Evolutionary conservation across 2,797 vertebrate genomes (phyloP).

Genomic region (Loris lydekkerianus): DNA sequence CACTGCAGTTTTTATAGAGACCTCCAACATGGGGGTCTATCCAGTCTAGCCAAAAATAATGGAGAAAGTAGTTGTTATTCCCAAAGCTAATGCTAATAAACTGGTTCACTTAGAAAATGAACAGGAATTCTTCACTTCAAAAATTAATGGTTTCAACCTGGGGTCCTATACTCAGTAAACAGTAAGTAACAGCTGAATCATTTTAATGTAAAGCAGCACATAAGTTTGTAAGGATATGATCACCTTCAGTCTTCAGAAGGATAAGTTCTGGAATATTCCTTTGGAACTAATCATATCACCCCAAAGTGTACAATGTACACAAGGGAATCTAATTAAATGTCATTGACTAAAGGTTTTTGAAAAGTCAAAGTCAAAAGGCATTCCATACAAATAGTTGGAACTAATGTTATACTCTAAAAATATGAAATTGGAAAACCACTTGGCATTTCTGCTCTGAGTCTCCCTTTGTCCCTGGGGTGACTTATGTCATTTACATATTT

Average conservation of each 20-base stretch:
- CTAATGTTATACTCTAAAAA: neutral
- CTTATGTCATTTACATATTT: constrained; percentile 58
- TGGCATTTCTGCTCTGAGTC: neutral
- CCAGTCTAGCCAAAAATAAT: neutral
- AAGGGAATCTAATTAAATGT: neutral
- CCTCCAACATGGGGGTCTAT: neutral
- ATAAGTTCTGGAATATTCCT: neutral
- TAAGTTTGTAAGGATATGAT: neutral
- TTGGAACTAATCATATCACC: neutral
- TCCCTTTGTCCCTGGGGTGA: constrained; percentile 68
- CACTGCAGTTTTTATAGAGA: neutral
- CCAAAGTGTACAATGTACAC: neutral
- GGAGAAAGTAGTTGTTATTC: neutral
- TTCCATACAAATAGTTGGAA: neutral
- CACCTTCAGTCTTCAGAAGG: neutral
- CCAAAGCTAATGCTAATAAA: constrained; percentile 7
- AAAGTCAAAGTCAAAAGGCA: constrained; percentile 41
- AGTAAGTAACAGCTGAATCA: neutral
- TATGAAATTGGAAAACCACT: neutral
- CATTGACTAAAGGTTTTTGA: neutral
- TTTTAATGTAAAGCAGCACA: neutral
- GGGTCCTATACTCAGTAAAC: neutral
- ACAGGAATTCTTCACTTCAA: constrained; percentile 25
- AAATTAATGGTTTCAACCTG: neutral
- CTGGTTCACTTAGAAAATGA: neutral